A percentile compares a stretch with the other conserved stretches of the same genome.
Evolutionary conservation across 2,797 vertebrate species (phyloP).

Genomic region (Heteromormyrus szaboi): DNA sequence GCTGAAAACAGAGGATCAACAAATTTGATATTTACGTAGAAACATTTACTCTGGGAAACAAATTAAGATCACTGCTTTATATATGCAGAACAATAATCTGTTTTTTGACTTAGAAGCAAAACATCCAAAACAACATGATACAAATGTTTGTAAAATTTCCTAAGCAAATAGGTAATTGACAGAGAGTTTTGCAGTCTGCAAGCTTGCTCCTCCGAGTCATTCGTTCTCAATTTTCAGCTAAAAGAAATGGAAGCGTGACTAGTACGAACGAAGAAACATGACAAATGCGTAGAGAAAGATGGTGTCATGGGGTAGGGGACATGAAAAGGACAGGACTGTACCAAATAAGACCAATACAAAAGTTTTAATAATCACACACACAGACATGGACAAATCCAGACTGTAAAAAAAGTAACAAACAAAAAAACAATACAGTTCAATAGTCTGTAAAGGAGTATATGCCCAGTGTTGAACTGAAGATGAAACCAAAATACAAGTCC

Average conservation of each 20-base stretch:
- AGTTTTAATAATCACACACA: neutral
- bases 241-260: neutral
- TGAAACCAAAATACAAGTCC: neutral
- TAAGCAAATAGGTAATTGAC: neutral
- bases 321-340: neutral
- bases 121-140: neutral
- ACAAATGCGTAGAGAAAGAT: neutral
- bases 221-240: neutral
- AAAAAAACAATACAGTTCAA: neutral
- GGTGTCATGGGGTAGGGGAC: neutral
- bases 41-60: neutral
- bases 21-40: neutral
- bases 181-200: neutral
- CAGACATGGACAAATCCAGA: neutral
- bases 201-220: neutral
- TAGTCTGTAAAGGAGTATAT: neutral
- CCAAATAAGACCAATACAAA: neutral
- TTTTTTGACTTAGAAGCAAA: neutral
- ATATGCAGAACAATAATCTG: neutral
- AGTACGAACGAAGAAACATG: neutral
- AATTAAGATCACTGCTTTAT: neutral
- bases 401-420: neutral
- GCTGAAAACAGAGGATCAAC: neutral
- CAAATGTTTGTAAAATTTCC: neutral
- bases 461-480: neutral